Conservation (phyloP, 2,113 vertebrate genomes). For the Alexandromys fortis region DNA sequence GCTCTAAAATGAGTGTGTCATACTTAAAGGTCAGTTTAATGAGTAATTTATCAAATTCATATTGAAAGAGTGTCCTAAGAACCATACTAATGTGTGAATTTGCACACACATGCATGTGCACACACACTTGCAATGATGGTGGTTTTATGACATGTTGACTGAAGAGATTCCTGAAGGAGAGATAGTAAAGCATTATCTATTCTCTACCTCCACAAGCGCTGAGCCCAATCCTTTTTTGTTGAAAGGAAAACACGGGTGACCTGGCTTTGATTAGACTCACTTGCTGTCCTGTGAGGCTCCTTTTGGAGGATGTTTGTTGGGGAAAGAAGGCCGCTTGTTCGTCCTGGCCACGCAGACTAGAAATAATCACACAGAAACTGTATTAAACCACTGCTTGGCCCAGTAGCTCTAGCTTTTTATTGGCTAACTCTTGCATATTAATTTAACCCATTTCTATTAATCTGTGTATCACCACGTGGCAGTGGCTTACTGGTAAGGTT, state of each 20-base stretch:
- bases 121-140: neutral
- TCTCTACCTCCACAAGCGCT: neutral
- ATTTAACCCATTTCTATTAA: too few species aligned
- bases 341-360: too few species aligned
- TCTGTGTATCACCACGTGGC: too few species aligned
- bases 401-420: too few species aligned
- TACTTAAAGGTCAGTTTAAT: neutral
- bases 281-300: neutral
- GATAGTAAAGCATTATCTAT: neutral
- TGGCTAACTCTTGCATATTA: too few species aligned
- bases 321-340: too few species aligned
- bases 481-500: too few species aligned
- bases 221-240: neutral
- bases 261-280: neutral
- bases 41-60: conserved; percentile 3
- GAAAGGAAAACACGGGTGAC: neutral
- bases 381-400: too few species aligned
- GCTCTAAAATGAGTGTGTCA: neutral
- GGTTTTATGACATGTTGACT: neutral
- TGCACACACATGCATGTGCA: neutral
- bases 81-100: neutral
- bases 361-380: too few species aligned
- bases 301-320: neutral
- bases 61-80: neutral
- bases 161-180: neutral